Evolutionary conservation across 2,888 invertebrate genomes (phyloP).

Genomic region (Leptopterna dolabrata): DNA sequence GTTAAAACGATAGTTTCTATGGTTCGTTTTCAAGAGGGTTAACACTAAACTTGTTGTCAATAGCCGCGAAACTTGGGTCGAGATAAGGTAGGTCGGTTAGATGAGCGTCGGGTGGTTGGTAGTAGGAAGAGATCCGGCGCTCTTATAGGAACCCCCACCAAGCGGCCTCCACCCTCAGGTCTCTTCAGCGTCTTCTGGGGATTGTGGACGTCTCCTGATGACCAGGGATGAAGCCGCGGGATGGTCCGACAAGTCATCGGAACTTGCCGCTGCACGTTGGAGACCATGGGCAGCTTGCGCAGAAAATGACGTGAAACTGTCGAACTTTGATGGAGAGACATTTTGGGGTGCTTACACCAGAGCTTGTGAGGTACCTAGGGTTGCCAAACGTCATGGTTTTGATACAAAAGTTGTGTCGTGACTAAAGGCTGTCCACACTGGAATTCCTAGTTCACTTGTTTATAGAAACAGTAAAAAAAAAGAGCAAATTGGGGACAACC

Average conservation of each 20-base stretch:
- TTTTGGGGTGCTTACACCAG: too few relatives aligned
- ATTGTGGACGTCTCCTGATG: slow-evolving; percentile 13
- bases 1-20: neutral
- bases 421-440: too few relatives aligned
- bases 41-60: neutral
- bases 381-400: too few relatives aligned
- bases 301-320: too few relatives aligned
- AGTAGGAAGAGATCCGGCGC: neutral
- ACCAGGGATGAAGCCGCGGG: neutral
- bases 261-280: neutral
- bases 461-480: too few relatives aligned
- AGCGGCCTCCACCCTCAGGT: slow-evolving; percentile 14
- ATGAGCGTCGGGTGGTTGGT: slow-evolving; percentile 20
- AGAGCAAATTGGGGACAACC: too few relatives aligned
- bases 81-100: slow-evolving; percentile 7
- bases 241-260: neutral
- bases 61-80: neutral
- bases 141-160: slow-evolving; percentile 30
- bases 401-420: too few relatives aligned
- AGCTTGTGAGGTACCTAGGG: too few relatives aligned
- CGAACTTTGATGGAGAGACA: too few relatives aligned
- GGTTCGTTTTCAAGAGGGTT: neutral
- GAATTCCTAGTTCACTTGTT: too few relatives aligned
- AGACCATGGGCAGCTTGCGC: too few relatives aligned
- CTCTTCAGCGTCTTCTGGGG: slow-evolving; percentile 19